These are phyloP conservation scores for Penelope pileata DNA, from an alignment of 2,113 vertebrate species.

Conservation along the genomic window DNA sequence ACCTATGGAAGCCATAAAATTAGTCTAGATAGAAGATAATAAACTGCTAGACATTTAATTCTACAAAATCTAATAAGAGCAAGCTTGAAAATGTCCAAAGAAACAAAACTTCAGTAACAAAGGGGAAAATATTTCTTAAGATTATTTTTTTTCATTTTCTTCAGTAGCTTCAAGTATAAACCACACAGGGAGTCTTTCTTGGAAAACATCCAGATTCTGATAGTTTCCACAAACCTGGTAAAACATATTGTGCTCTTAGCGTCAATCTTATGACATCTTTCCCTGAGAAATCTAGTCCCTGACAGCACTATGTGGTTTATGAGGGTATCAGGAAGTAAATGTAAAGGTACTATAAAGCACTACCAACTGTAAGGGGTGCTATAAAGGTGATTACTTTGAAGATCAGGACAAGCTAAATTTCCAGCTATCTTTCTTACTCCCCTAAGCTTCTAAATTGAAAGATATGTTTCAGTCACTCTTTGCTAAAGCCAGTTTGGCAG, in stretches of 20 bases:
- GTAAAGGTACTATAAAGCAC: constrained; percentile 24
- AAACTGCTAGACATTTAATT: not conserved
- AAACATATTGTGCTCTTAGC: not conserved
- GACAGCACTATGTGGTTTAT: not conserved
- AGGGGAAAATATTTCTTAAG: not conserved
- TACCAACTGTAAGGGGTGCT: constrained; percentile 43
- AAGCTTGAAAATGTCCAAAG: not conserved
- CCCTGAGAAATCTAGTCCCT: not conserved
- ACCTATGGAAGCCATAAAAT: not conserved
- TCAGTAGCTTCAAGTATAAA: not conserved
- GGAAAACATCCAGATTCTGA: not conserved
- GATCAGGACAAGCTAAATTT: not conserved
- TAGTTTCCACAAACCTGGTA: not conserved
- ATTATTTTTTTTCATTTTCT: not conserved
- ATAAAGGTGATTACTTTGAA: constrained; percentile 41
- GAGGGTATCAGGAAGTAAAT: constrained; percentile 23
- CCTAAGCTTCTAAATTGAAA: constrained; percentile 53
- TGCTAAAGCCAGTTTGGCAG: constrained; percentile 50
- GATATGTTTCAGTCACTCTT: constrained; percentile 55
- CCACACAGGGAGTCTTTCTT: not conserved
- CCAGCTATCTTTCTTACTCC: constrained; percentile 42
- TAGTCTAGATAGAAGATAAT: not conserved
- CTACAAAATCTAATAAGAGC: not conserved
- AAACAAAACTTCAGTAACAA: not conserved
- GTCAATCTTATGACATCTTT: not conserved